Conservation (phyloP, 2,113 vertebrate genomes). For the Atrichornis clamosus region DNA sequence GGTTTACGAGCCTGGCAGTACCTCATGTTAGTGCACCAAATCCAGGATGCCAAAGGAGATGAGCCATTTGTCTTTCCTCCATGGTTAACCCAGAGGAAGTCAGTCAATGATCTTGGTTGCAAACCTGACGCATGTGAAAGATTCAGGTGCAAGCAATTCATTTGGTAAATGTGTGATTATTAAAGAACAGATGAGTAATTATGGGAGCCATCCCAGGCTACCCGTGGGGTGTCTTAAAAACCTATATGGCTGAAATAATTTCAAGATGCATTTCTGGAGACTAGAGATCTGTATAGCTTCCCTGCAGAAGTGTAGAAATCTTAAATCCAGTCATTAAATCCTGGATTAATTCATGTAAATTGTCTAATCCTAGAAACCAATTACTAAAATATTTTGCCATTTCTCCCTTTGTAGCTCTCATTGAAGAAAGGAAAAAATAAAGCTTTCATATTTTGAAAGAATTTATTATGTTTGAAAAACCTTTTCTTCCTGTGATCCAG, state of each 20-base stretch:
- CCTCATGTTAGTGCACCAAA: background rate
- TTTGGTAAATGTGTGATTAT: background rate
- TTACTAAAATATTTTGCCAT: background rate
- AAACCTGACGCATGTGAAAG: background rate
- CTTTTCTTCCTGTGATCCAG: background rate
- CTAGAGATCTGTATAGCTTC: background rate
- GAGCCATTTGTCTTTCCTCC: background rate
- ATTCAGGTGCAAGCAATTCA: background rate
- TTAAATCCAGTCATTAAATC: background rate
- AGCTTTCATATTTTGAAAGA: background rate
- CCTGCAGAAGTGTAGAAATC: background rate
- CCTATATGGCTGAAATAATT: background rate
- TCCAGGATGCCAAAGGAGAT: background rate
- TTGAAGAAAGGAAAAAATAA: background rate
- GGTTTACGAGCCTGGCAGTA: background rate
- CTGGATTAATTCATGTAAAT: background rate
- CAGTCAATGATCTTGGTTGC: background rate
- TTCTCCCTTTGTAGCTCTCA: background rate
- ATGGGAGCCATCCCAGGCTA: background rate
- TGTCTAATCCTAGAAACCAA: background rate
- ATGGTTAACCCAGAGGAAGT: background rate
- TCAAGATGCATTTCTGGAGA: background rate
- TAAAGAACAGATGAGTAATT: background rate
- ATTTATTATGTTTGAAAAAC: background rate
- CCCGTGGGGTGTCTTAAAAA: background rate